phyloP scores from a whole-genome alignment of 1,140 invertebrate genomes.

The Thaumetopoea pityocampa region DNA sequence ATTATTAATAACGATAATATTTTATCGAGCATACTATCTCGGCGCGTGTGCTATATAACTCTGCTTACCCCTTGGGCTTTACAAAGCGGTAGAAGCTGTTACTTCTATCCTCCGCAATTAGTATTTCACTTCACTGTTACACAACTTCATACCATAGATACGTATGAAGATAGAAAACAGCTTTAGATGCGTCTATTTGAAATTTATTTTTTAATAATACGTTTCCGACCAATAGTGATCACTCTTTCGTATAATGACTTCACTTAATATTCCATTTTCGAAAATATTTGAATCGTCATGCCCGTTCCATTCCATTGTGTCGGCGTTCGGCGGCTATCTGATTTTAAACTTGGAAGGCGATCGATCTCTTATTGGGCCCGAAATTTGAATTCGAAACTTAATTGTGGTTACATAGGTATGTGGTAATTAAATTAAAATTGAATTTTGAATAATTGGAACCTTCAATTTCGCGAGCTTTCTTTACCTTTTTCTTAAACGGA shows the following conservation, averaged over 20 bases:
- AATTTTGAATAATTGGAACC: constrained; percentile 7
- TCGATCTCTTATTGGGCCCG: constrained; percentile 50
- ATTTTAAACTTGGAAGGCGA: constrained; percentile 67
- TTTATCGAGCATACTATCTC: too few relatives aligned
- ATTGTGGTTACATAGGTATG: constrained; percentile 28
- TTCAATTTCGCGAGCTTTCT: constrained; percentile 1
- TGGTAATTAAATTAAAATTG: constrained; percentile 29
- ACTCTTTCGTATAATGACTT: constrained; percentile 67
- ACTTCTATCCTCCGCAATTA: too few relatives aligned
- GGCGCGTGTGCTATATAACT: too few relatives aligned
- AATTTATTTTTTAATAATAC: constrained; percentile 57
- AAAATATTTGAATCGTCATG: constrained; percentile 74
- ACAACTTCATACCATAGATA: too few relatives aligned
- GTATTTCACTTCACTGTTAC: too few relatives aligned
- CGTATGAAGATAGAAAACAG: too few relatives aligned
- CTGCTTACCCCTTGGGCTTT: too few relatives aligned
- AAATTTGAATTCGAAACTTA: constrained; percentile 43
- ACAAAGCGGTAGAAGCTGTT: too few relatives aligned
- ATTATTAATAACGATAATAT: too few relatives aligned
- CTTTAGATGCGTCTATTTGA: too few relatives aligned
- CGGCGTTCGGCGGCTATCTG: constrained; percentile 51
- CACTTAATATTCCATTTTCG: constrained; percentile 73
- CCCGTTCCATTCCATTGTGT: constrained; percentile 66
- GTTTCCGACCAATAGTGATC: constrained; percentile 53
- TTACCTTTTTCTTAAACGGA: background rate